Base-by-base conservation (phyloP, 2,888 invertebrate species). In the Drepana falcataria region DNA sequence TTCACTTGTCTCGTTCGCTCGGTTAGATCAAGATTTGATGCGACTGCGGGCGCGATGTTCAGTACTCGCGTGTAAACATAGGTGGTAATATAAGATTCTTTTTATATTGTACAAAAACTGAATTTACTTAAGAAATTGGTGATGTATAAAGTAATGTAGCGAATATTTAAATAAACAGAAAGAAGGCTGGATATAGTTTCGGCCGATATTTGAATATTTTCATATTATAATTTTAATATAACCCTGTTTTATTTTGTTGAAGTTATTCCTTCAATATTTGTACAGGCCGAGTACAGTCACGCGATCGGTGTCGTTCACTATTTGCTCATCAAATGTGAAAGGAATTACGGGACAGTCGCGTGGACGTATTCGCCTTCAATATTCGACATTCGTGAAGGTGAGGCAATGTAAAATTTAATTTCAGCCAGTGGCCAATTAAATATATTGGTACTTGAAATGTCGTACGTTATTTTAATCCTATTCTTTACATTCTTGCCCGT, bases 91-190 rank as follows among this genome's bases (percentile, higher is more conserved):
- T 91, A 91, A 89, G 90, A 87, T 90, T 90, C 87, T 91, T 91
- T 91, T 91, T 90, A 90, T 91, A 91, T 91, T 91, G 91, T 91
- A 91, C 91, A 91, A 91, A 89, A 88, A 90, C 88, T 90, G 89
- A 89, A 88, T 89, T 89, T 89, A 90, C 89, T 90, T 90, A 90
- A 90, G 90, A 87, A 85, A 90, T 91, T 88, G 91, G 90, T 91
- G 91, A 90, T 91, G 90, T 91, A 90, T 86, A 91, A 91, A 91
- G 87, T 83, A 88, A 89, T 87, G 86, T 91, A 91, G 89, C 85
- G 79, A 87, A 85, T 91, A 91, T 91, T 91, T 90, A 90, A 87
- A 88, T 90, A 85, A 88, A 89, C 85, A 88, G 86, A 89, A 87
- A 87, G 78, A 87, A 81, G 82, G 88, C 87, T 87, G 90, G 79